Conservation (phyloP, 2,113 vertebrate genomes). For the Sialia sialis region DNA sequence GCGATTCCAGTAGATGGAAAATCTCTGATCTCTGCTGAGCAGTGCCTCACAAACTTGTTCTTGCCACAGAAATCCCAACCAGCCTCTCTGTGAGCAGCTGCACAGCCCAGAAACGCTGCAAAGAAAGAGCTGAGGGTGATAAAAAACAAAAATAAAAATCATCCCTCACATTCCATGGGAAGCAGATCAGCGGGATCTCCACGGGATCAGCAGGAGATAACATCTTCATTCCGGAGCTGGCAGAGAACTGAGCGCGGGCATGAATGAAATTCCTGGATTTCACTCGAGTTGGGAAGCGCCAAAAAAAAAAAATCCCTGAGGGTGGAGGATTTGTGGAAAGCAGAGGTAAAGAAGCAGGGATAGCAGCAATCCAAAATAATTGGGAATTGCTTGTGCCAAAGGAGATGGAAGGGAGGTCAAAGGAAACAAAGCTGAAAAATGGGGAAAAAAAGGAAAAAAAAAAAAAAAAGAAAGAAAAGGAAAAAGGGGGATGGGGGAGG, state of each 20-base stretch:
- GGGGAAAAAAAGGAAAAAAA: fast-evolving
- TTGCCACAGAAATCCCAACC: not conserved
- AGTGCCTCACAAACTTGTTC: not conserved
- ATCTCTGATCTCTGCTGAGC: not conserved
- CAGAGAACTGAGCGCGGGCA: not conserved
- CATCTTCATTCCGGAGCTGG: not conserved
- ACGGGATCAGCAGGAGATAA: not conserved
- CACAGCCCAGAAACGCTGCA: not conserved
- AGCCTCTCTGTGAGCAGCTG: not conserved
- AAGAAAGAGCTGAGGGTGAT: not conserved
- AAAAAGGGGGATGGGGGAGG: too few species aligned
- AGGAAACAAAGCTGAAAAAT: not conserved
- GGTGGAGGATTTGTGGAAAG: not conserved
- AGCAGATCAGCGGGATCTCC: not conserved
- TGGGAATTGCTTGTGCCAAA: not conserved
- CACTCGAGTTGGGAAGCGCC: not conserved
- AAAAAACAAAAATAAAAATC: not conserved
- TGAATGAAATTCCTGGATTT: not conserved
- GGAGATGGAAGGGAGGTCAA: not conserved
- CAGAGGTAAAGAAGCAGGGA: not conserved
- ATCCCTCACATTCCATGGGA: not conserved
- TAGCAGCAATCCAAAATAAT: not conserved
- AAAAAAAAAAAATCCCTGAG: not conserved
- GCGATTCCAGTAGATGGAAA: not conserved
- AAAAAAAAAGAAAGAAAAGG: fast-evolving